Evolutionary conservation across 2,797 vertebrate species (phyloP), one percentile per base, ranked within the genome.

Genomic region (Xenopus petersii): DNA sequence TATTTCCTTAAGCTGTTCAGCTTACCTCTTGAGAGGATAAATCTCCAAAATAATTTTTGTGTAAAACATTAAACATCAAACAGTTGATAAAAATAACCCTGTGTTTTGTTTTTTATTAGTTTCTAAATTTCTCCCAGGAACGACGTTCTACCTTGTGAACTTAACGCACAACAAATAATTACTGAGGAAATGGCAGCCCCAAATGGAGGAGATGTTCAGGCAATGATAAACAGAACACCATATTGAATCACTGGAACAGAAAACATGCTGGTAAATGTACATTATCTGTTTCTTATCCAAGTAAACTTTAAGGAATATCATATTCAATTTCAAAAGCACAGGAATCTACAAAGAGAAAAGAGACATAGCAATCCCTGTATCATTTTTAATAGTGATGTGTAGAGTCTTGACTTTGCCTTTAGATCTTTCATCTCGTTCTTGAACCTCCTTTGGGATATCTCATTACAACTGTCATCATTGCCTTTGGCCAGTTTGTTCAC

Each of bases 21-120:
- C 59, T 49, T 56, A 64, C 73, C 75, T 73, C 70, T 36, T 47
- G 70, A 73, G 75, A 78, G 63, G 46, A 72, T 21, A 78, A 58
- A 17, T 56, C 64, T 56, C 33, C 24, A 17, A 62, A 72, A 49
- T 65, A 17, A 24, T 71, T 30, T 68, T 33, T 56, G 13, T 56
- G 48, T 46, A 65, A 24, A 46, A 58, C n/a, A 56, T 21, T 26
- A 3, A 42, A 54, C 33, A 65, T 64, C 62, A 56, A 64, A 73
- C 24, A 30, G 26, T 12, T 59, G 1, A 54, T 58, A 15, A 58
- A 58, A 69, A 68, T 12, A 51, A 30, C 55, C 30, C 8, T 30
- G 36, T 30, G 12, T 33, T 59, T 51, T 69, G 36, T 55, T 69
- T 69, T 55, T 69, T 68, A 69, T 58, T 58, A 24, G 67, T 69